These are phyloP conservation scores for Polyploca ridens DNA, from an alignment of 2,888 invertebrate genomes.

Conservation along the genomic window DNA sequence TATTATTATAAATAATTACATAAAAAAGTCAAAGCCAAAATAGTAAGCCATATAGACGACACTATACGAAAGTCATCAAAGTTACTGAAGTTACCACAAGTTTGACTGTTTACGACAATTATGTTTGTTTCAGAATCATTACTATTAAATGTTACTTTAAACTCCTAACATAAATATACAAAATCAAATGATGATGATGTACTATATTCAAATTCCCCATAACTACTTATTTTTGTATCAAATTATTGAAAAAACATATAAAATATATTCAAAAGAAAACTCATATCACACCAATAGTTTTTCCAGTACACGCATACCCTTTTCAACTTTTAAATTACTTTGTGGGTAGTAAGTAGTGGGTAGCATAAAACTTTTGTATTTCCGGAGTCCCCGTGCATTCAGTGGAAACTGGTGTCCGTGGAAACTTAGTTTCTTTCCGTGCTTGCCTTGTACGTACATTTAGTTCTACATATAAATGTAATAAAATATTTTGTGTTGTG, in stretches of 20 bases:
- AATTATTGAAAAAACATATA: neutral
- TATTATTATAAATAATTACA: too few relatives aligned
- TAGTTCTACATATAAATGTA: neutral
- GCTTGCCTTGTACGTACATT: neutral
- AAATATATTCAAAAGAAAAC: neutral
- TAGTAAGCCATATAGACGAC: too few relatives aligned
- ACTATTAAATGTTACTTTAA: too few relatives aligned
- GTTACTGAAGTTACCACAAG: too few relatives aligned
- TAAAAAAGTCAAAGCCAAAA: too few relatives aligned
- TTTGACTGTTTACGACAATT: too few relatives aligned
- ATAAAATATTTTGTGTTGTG: slow-evolving; percentile 1
- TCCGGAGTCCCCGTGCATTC: slow-evolving; percentile 1
- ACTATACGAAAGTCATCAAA: too few relatives aligned
- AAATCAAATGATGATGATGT: too few relatives aligned
- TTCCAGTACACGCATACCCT: slow-evolving; percentile 13
- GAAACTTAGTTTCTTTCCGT: slow-evolving; percentile 3
- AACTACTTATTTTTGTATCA: neutral
- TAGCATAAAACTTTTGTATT: slow-evolving; percentile 6
- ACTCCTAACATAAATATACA: too few relatives aligned
- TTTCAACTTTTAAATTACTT: slow-evolving; percentile 21
- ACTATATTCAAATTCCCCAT: too few relatives aligned
- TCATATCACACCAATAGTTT: slow-evolving; percentile 7
- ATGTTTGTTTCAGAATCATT: too few relatives aligned
- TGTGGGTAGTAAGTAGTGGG: slow-evolving; percentile 11
- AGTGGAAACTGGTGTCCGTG: slow-evolving; percentile 1